A percentile compares a stretch with the other conserved stretches of the same genome.
These are phyloP conservation scores for Galerucella calmariensis DNA, from an alignment of 2,888 invertebrate species.

Conservation along the genomic window DNA sequence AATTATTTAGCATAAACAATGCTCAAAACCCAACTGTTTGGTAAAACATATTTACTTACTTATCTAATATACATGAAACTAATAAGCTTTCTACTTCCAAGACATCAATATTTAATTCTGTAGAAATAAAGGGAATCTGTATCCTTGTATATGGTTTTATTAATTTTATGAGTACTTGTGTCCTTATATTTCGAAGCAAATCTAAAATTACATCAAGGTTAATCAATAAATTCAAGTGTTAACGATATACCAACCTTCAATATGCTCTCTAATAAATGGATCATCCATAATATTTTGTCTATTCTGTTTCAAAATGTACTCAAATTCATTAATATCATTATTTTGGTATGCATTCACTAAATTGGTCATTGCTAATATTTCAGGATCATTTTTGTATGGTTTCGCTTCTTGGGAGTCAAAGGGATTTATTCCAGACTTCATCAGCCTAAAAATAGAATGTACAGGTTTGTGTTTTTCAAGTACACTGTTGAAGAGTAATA, in stretches of 20 bases:
- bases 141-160: slow-evolving; percentile 98
- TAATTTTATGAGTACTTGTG: slow-evolving; percentile 95
- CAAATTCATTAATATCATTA: slow-evolving; percentile 98
- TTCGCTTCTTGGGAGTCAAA: slow-evolving; percentile 99
- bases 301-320: slow-evolving; percentile 94
- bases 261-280: slow-evolving; percentile 98
- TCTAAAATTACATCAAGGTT: slow-evolving; percentile 67
- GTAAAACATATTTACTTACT: slow-evolving; percentile 70
- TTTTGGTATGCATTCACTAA: slow-evolving; percentile 97
- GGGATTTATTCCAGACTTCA: slow-evolving; percentile 99
- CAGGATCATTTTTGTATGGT: slow-evolving; percentile 99
- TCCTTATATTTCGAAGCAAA: slow-evolving; percentile 93
- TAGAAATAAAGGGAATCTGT: slow-evolving; percentile 97
- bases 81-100: slow-evolving; percentile 95
- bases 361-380: slow-evolving; percentile 99
- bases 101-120: slow-evolving; percentile 91
- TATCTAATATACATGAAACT: slow-evolving; percentile 97
- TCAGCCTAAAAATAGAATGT: slow-evolving; percentile 74
- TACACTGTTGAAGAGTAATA: not conserved
- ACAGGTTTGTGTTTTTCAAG: too few relatives aligned
- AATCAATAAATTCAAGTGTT: not conserved
- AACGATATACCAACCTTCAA: slow-evolving; percentile 74
- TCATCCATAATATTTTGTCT: slow-evolving; percentile 98
- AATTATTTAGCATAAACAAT: not conserved
- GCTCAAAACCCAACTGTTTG: not conserved